A percentile compares a stretch with the other conserved stretches of the same genome.
phyloP scores from a whole-genome alignment of 2,888 invertebrate species.

The Maniola hyperantus region DNA sequence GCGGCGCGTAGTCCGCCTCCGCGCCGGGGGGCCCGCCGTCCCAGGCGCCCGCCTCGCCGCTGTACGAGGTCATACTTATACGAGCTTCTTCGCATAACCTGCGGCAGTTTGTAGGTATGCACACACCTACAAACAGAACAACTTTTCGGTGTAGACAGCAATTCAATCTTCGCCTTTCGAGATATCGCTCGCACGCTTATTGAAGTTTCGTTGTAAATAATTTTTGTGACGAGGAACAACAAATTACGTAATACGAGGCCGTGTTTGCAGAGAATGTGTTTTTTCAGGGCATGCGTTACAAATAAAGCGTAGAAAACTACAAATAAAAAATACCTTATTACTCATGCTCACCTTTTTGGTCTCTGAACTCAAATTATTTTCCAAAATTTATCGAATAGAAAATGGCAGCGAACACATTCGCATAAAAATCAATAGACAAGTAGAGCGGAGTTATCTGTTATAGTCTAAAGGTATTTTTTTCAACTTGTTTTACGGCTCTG shows the following conservation, averaged over 20 bases:
- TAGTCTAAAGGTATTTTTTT: too few relatives aligned
- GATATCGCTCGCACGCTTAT: constrained; percentile 58
- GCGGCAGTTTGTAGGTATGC: constrained; percentile 83
- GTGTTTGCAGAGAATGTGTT: constrained; percentile 49
- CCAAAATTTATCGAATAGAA: constrained; percentile 59
- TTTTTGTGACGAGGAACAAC: constrained; percentile 70
- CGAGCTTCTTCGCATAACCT: constrained; percentile 78
- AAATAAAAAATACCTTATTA: constrained; percentile 54
- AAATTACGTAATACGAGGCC: constrained; percentile 78
- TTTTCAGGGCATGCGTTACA: constrained; percentile 57
- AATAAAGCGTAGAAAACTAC: constrained; percentile 50
- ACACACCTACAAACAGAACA: constrained; percentile 87
- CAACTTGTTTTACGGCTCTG: too few relatives aligned
- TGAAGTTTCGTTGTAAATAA: constrained; percentile 65
- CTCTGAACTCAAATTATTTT: constrained; percentile 50
- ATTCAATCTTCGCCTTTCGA: constrained; percentile 68
- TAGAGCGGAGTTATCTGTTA: neutral
- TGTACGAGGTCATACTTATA: constrained; percentile 78
- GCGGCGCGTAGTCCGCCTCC: constrained; percentile 76
- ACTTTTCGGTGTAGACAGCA: constrained; percentile 85
- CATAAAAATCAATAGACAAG: constrained; percentile 61
- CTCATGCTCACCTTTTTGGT: constrained; percentile 71
- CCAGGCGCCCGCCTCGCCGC: constrained; percentile 68
- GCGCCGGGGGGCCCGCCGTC: constrained; percentile 81
- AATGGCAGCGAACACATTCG: constrained; percentile 77